Evolutionary conservation across 2,888 invertebrate genomes (phyloP), one percentile per base, ranked within the genome.

Genomic region (Harpalus rubripes): DNA sequence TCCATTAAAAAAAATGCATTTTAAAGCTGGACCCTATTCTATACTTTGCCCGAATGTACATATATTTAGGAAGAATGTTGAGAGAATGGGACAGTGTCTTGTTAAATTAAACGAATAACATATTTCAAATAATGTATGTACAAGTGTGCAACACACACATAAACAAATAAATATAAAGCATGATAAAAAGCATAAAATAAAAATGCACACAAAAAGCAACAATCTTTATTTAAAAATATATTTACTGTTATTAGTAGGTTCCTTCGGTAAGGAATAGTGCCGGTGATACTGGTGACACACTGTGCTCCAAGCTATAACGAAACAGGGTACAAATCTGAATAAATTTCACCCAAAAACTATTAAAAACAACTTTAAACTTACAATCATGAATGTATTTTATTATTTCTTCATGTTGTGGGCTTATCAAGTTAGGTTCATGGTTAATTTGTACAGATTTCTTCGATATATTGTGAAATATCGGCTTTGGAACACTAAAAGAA

Each of bases 371-470:
- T 85, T 56, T 74, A 56, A 87, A 94, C 95, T 95, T 93, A 97
- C 97, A 96, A 91, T 96, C 96, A 91, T 95, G 95, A 89, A 97
- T 95, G 91, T 94, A 97, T 92, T 95, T 95, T 89, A 97, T 96
- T 87, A 97, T 95, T 92, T 97, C 97, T 90, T 97, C 96, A 90
- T 97, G 97, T 89, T 97, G 96, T 84, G 96, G 97, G 85, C 94
- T 93, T 86, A 95, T 93, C 78, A 91, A 92, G 90, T 94, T 94
- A 87, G 94, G 91, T 91, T 94, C 91, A 91, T 93, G 90, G 90
- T 92, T 89, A 88, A 93, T 93, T 91, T 90, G 93, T 79, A 87
- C 76, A 59, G 88, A 68, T 86, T 89, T 89, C 86, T 89, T 88
- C 56, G 87, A 85, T 16, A 85, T 93, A 90, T 93, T 94, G 91